phyloP scores from a whole-genome alignment of 2,113 vertebrate genomes.

The Cnemophilus loriae region DNA sequence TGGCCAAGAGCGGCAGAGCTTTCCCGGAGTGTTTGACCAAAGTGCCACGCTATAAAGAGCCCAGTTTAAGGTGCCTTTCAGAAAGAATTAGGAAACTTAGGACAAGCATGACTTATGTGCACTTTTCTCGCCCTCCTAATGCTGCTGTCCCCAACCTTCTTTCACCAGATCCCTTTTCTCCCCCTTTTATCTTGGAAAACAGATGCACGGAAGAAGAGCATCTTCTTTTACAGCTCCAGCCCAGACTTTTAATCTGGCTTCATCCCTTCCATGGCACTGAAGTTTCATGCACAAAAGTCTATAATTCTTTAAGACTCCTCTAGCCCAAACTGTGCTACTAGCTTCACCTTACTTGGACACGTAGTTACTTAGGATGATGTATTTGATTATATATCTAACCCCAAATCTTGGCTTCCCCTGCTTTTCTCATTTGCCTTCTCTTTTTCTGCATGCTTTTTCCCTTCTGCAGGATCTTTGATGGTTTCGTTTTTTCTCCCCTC shows the following conservation, averaged over 20 bases:
- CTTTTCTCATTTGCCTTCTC: background rate
- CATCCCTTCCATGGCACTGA: background rate
- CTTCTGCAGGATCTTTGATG: background rate
- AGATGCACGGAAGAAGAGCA: background rate
- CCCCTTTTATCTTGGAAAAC: background rate
- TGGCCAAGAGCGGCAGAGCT: background rate
- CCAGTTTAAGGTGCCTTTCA: background rate
- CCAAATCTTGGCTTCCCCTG: background rate
- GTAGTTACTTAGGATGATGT: background rate
- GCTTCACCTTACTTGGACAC: background rate
- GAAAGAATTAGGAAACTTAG: background rate
- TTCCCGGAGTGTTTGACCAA: background rate
- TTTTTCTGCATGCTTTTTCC: background rate
- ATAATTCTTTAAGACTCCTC: background rate
- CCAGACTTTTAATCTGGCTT: background rate
- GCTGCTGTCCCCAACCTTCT: background rate
- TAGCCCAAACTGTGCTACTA: background rate
- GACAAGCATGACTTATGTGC: background rate
- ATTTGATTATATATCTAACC: background rate
- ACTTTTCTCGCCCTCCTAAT: background rate
- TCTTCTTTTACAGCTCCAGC: background rate
- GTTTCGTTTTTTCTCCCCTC: background rate
- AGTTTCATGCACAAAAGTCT: background rate
- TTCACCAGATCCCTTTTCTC: background rate
- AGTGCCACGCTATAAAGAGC: background rate